Evolutionary conservation across 2,888 invertebrate genomes (phyloP), one percentile per base, ranked within the genome.

Genomic region (Epistrophe eligans): DNA sequence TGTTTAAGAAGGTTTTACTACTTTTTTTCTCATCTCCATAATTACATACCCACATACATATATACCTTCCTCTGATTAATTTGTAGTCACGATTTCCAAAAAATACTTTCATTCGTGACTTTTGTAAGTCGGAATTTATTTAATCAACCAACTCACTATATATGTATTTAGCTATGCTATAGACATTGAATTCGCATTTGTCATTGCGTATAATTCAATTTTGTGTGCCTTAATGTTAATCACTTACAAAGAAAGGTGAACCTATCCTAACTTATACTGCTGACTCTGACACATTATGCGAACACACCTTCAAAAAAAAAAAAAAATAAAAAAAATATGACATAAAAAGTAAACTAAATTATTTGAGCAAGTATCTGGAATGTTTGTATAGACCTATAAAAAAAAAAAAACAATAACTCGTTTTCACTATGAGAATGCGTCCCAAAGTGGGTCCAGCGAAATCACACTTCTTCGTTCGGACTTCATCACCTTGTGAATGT

Each of bases 391-490:
- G 66, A 66, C 43, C 24, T 11, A 35, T 15, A 15, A 7, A 38
- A 11, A 19, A 35, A 35, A 32, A 43, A 62, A 15, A 19, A 40
- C 15, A 15, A 57, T 32, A 62, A 82, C 77, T 62, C 19, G 74
- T 82, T 85, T 81, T 85, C 81, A 71, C 81, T 71, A 57, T 74
- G 62, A 24, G 24, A 52, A 70, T 85, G 62, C 57, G 85, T 74
- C 81, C 50, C 57, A 81, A 79, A 71, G 64, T 79, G 74, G 64
- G 81, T 70, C 64, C 81, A 79, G 85, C 81, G 85, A 85, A 85
- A 85, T 82, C 81, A 77, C 81, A 38, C 43, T 24, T 24, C 24
- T 24, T 24, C 24, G 24, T 24, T 24, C 48, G 24, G 43, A 62
- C 24, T 28, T 58, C 28, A 24, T 40, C 15, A 40, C 19, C 52